A percentile compares a stretch with the other conserved stretches of the same genome.
Conservation (phyloP, 2,797 vertebrate species). For the Parotocinclus haroldoi region DNA sequence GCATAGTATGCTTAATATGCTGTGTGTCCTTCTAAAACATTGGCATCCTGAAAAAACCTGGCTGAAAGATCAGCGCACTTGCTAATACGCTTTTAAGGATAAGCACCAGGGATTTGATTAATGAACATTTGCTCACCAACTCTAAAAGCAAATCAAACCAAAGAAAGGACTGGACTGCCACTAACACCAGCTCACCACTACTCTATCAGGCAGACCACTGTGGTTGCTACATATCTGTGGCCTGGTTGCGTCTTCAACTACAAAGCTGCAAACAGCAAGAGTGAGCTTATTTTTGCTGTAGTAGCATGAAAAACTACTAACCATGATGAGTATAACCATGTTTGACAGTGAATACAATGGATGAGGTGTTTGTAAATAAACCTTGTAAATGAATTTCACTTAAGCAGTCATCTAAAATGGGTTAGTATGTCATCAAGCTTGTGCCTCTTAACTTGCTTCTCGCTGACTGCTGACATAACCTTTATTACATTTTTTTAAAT, state of each 20-base stretch:
- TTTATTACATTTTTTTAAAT: slow-evolving; percentile 61
- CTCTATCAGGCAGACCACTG: slow-evolving; percentile 76
- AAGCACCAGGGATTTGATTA: slow-evolving; percentile 80
- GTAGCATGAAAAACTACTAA: slow-evolving; percentile 93
- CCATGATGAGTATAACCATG: slow-evolving; percentile 75
- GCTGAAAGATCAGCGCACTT: slow-evolving; percentile 95
- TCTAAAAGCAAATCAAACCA: slow-evolving; percentile 59
- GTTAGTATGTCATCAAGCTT: slow-evolving; percentile 85
- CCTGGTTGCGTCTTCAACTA: slow-evolving; percentile 86
- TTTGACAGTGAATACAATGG: slow-evolving; percentile 60
- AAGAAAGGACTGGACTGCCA: slow-evolving; percentile 84
- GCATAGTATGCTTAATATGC: slow-evolving; percentile 95
- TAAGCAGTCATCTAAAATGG: slow-evolving; percentile 79
- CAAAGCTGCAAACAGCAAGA: slow-evolving; percentile 60
- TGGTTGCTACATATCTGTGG: slow-evolving; percentile 77
- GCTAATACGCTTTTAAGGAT: slow-evolving; percentile 91
- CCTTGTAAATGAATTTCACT: slow-evolving; percentile 92
- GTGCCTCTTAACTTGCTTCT: slow-evolving; percentile 88
- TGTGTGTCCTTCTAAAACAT: slow-evolving; percentile 93
- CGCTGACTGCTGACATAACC: slow-evolving; percentile 85
- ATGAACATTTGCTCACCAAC: slow-evolving; percentile 76
- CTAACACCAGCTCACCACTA: slow-evolving; percentile 85
- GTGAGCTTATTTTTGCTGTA: slow-evolving; percentile 69
- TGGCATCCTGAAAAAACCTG: slow-evolving; percentile 87
- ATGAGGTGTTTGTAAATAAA: slow-evolving; percentile 87